These are phyloP conservation scores for Lithobius niger DNA, from an alignment of 1,140 invertebrate species.

Conservation along the genomic window DNA sequence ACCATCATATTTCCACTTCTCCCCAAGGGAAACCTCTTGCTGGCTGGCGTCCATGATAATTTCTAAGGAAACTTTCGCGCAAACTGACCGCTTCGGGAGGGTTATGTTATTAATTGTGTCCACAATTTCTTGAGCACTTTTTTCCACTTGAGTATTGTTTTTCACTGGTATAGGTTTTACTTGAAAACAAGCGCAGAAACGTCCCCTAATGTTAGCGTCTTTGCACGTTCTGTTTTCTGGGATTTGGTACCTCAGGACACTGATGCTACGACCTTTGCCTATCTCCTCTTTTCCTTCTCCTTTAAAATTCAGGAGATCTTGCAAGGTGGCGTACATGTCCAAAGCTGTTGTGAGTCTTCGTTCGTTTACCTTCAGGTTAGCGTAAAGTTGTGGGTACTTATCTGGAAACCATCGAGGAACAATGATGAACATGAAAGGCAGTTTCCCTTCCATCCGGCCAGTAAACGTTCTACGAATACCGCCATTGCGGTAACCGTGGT, in stretches of 20 bases:
- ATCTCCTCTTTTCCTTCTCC: background rate
- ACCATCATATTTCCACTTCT: background rate
- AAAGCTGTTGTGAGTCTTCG: slow-evolving; percentile 34
- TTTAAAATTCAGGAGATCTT: slow-evolving; percentile 24
- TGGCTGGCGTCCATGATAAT: background rate
- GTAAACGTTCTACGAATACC: slow-evolving; percentile 57
- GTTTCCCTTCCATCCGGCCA: slow-evolving; percentile 74
- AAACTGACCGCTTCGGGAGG: background rate
- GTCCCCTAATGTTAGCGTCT: slow-evolving; percentile 27
- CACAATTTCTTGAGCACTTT: background rate
- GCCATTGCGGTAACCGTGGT: slow-evolving; percentile 85
- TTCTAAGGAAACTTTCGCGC: background rate
- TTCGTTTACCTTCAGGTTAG: slow-evolving; percentile 52
- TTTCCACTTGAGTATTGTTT: background rate
- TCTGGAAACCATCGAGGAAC: slow-evolving; percentile 55
- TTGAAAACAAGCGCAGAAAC: slow-evolving; percentile 32
- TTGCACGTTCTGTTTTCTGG: slow-evolving; percentile 28
- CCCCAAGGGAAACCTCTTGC: background rate
- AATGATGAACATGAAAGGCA: slow-evolving; percentile 68
- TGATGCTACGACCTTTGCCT: slow-evolving; percentile 20
- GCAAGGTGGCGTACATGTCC: slow-evolving; percentile 35
- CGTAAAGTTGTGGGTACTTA: slow-evolving; percentile 44
- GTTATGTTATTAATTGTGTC: background rate
- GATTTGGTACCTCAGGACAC: slow-evolving; percentile 25
- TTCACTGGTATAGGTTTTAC: background rate